phyloP scores from a whole-genome alignment of 2,888 invertebrate species.

The Melinopterus prodromus region DNA sequence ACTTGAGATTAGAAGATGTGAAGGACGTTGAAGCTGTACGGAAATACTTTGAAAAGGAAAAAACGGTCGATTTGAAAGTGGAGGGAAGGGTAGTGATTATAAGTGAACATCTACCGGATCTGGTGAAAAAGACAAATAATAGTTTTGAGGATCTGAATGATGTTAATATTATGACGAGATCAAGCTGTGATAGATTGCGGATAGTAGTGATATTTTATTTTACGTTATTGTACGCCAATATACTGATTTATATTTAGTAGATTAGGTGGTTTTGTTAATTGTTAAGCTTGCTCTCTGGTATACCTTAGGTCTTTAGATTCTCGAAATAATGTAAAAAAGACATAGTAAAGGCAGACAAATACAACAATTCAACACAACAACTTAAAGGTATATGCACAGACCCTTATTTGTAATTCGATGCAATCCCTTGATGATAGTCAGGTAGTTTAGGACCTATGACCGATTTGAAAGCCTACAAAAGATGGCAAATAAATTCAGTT shows the following conservation, averaged over 20 bases:
- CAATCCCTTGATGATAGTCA: no score
- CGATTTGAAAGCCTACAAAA: no score
- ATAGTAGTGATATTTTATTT: background rate
- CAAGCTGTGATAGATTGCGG: background rate
- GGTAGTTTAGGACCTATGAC: no score
- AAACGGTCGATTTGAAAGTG: background rate
- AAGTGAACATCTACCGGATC: background rate
- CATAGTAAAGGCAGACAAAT: no score
- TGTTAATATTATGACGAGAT: background rate
- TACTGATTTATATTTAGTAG: background rate
- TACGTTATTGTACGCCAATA: background rate
- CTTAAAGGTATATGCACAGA: no score
- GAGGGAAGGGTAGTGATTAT: background rate
- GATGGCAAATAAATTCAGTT: no score
- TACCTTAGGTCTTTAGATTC: no score
- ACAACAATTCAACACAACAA: no score
- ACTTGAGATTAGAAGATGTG: background rate
- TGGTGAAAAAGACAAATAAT: background rate
- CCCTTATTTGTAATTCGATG: no score
- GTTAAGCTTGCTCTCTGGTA: no score
- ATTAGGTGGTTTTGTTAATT: background rate
- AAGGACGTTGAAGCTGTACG: conserved; percentile 19
- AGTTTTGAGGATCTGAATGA: conserved; percentile 14
- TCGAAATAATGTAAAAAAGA: no score
- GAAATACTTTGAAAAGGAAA: background rate